These are phyloP conservation scores for Rhinophrynus dorsalis DNA, from an alignment of 2,797 vertebrate species.

Conservation along the genomic window DNA sequence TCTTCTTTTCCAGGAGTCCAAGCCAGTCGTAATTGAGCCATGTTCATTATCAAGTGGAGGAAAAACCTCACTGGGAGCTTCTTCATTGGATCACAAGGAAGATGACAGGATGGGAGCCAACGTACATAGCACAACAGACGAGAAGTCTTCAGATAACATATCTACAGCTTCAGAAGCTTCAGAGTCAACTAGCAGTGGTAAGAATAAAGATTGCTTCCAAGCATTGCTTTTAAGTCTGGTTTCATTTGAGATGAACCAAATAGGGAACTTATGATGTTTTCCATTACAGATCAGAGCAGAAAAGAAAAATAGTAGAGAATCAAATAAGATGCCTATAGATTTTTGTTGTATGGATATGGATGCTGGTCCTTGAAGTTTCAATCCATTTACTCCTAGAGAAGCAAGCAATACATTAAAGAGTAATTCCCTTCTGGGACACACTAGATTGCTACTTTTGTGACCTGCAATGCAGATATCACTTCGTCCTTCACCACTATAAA, in stretches of 20 bases:
- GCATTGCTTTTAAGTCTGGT: slow-evolving; percentile 52
- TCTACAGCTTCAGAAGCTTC: slow-evolving; percentile 92
- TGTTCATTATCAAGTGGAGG: slow-evolving; percentile 80
- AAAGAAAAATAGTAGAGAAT: slow-evolving; percentile 34
- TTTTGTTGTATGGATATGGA: slow-evolving; percentile 20
- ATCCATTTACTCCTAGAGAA: slow-evolving; percentile 23
- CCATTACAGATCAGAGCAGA: slow-evolving; percentile 25
- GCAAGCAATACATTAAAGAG: slow-evolving; percentile 3
- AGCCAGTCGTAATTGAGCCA: slow-evolving; percentile 88
- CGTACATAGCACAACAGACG: slow-evolving; percentile 79
- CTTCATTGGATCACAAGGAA: slow-evolving; percentile 71
- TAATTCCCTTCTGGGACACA: not conserved
- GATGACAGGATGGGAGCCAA: slow-evolving; percentile 71
- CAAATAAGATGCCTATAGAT: slow-evolving; percentile 23
- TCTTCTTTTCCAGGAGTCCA: slow-evolving; percentile 82
- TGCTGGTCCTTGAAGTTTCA: slow-evolving; percentile 12
- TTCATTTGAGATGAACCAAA: slow-evolving; percentile 51
- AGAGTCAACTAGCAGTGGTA: slow-evolving; percentile 79
- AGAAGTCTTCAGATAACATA: slow-evolving; percentile 88
- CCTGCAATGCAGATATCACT: slow-evolving; percentile 10
- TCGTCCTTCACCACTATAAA: no score
- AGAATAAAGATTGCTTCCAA: slow-evolving; percentile 63
- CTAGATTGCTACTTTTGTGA: no score
- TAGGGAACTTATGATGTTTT: slow-evolving; percentile 27
- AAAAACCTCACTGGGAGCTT: slow-evolving; percentile 70